phyloP scores from a whole-genome alignment of 2,888 invertebrate species.

The Perizoma affinitatum region DNA sequence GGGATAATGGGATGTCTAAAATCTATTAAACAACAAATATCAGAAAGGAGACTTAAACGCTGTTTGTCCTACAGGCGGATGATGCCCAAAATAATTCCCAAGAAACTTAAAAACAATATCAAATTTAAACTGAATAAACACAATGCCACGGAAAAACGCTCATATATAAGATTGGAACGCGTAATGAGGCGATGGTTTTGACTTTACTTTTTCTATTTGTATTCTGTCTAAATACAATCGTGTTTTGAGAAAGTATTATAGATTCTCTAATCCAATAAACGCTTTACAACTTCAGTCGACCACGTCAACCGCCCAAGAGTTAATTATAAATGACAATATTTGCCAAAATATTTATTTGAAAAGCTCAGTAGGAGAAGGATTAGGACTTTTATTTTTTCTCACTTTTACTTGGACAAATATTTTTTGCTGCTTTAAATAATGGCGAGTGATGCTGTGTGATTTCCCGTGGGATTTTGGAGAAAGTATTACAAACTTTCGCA shows the following conservation, averaged over 20 bases:
- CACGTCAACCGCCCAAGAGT: slow-evolving; percentile 25
- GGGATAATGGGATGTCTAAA: too few species aligned
- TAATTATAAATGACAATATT: slow-evolving; percentile 35
- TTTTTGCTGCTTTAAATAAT: slow-evolving; percentile 34
- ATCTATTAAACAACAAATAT: too few species aligned
- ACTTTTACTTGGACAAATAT: slow-evolving; percentile 40
- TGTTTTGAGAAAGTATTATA: slow-evolving; percentile 16
- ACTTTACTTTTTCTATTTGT: neutral
- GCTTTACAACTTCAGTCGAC: slow-evolving; percentile 20
- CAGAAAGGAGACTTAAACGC: too few species aligned
- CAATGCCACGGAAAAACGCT: too few species aligned
- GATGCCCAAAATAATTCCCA: too few species aligned
- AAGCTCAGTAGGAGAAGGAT: slow-evolving; percentile 62
- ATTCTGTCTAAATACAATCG: neutral
- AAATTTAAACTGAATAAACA: too few species aligned
- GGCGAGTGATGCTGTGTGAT: slow-evolving; percentile 40
- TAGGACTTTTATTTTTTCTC: slow-evolving; percentile 46
- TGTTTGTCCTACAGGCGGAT: too few species aligned
- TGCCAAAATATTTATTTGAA: slow-evolving; percentile 44
- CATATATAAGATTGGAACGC: too few species aligned
- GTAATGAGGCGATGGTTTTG: neutral
- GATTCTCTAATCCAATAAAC: slow-evolving; percentile 24
- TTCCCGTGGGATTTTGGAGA: slow-evolving; percentile 57
- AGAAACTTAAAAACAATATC: too few species aligned
- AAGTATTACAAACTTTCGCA: slow-evolving; percentile 35